Conservation (phyloP, 2,888 invertebrate genomes). For the Oxystoma pomonae region DNA sequence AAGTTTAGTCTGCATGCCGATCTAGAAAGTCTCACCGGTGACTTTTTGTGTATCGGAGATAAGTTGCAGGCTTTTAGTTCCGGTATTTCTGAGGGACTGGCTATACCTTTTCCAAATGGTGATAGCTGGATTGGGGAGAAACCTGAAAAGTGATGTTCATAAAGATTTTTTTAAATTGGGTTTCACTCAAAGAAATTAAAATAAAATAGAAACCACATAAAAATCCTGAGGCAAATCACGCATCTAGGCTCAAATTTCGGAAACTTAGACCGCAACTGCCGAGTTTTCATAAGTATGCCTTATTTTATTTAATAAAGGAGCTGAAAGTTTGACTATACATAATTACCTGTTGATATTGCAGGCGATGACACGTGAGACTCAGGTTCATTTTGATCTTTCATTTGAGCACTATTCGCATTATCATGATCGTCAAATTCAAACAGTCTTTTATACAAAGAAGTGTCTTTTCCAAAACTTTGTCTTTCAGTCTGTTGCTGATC, state of each 20-base stretch:
- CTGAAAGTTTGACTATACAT: neutral
- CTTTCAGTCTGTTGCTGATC: slow-evolving; percentile 34
- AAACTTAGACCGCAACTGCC: too few relatives aligned
- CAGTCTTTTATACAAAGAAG: slow-evolving; percentile 39
- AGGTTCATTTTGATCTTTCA: slow-evolving; percentile 13
- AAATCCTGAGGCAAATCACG: too few relatives aligned
- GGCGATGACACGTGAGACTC: slow-evolving; percentile 32
- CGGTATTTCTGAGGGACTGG: slow-evolving; percentile 23
- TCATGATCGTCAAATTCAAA: slow-evolving; percentile 37
- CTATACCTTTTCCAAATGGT: slow-evolving; percentile 25
- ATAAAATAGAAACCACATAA: too few relatives aligned
- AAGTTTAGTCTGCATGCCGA: slow-evolving; percentile 50
- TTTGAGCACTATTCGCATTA: neutral
- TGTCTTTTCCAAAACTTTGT: slow-evolving; percentile 25
- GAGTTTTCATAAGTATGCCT: too few relatives aligned
- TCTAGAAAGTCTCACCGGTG: slow-evolving; percentile 47
- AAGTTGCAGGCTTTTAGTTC: slow-evolving; percentile 34
- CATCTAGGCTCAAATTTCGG: too few relatives aligned
- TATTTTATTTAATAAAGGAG: too few relatives aligned
- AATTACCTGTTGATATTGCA: slow-evolving; percentile 29
- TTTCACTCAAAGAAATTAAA: neutral
- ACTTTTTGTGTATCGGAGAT: slow-evolving; percentile 34
- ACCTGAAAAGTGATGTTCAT: slow-evolving; percentile 19
- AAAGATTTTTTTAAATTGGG: neutral
- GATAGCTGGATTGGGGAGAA: slow-evolving; percentile 37